Base-by-base conservation (phyloP, 2,888 invertebrate genomes). In the Aquatica leii region DNA sequence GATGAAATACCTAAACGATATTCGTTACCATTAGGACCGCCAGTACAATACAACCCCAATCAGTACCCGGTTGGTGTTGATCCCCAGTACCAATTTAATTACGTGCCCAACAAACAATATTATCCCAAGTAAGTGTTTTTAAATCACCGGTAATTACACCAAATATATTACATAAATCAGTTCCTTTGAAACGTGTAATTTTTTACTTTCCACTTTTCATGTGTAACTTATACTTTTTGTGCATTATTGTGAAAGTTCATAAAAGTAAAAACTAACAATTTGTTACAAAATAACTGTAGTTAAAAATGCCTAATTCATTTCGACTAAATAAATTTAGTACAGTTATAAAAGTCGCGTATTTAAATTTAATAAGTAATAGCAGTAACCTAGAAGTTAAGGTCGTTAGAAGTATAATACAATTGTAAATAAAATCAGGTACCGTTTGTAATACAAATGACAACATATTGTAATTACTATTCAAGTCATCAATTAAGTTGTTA, bases 11-110 rank as follows among this genome's bases (percentile, higher is more conserved):
- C 46, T 9, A 18, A 17, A 5, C 17, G 18, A 46, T 20, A 46
- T 5, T 15, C 17, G 11, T 46, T 46, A 46, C 43, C 43, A 15
- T n/a, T 46, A 20, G 46, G 46, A 18, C 46, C 46, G 4, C 43
- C 43, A 20, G 11, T 17, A 9, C 5, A 6, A 18, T 46, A 18
- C n/a, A 18, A 17, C 2, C 46, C 46, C 17, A 11, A 20, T 11
- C 11, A 18, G 17, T 46, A 46, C n/a, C 46, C 17, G 11, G 11
- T 46, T 18, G 46, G 46, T 24, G 17, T 65, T 8, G 55, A 66
- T 35, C 62, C 65, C 9, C 69, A 65, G 35, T 58, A 62, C n/a
- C 65, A 67, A 35, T 59, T 59, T 15, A 52, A 52, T 34, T 54
- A 60, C 8, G 17, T 40, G 1, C 60, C 60, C 8, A 35, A 54